Conservation (phyloP, 2,113 vertebrate species). For the Tympanuchus pallidicinctus region DNA sequence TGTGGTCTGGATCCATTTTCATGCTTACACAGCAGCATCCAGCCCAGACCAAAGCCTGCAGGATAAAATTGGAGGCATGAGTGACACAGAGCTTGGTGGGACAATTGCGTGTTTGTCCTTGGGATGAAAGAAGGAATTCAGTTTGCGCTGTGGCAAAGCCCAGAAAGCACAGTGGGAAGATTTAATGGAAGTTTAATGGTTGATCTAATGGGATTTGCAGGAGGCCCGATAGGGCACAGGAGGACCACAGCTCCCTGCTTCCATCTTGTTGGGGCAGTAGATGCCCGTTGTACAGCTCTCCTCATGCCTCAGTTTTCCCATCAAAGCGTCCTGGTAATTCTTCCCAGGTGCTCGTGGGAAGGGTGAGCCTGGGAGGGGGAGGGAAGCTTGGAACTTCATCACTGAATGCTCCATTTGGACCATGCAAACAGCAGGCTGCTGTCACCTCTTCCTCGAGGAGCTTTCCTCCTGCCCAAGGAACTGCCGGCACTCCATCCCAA, state of each 20-base stretch:
- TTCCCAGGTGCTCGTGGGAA: background rate
- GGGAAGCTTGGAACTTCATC: background rate
- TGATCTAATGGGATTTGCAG: background rate
- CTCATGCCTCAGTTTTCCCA: fast-evolving
- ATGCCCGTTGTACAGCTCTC: background rate
- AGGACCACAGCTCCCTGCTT: background rate
- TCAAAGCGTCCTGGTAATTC: background rate
- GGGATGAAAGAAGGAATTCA: constrained; percentile 23
- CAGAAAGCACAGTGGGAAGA: background rate
- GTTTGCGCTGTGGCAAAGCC: background rate
- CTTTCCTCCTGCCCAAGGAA: background rate
- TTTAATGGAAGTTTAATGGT: constrained; percentile 28
- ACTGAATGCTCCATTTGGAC: background rate
- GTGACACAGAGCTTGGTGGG: background rate
- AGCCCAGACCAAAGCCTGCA: background rate
- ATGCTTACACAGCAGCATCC: background rate
- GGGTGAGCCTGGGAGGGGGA: background rate
- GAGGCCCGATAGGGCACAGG: background rate
- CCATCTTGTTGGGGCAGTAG: background rate
- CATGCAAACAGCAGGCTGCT: background rate
- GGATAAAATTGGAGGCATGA: background rate
- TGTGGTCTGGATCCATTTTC: background rate
- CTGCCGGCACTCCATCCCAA: background rate
- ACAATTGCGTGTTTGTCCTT: background rate
- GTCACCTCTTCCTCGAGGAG: background rate